Evolutionary conservation across 2,797 vertebrate species (phyloP).

Genomic region (Falco rusticolus): DNA sequence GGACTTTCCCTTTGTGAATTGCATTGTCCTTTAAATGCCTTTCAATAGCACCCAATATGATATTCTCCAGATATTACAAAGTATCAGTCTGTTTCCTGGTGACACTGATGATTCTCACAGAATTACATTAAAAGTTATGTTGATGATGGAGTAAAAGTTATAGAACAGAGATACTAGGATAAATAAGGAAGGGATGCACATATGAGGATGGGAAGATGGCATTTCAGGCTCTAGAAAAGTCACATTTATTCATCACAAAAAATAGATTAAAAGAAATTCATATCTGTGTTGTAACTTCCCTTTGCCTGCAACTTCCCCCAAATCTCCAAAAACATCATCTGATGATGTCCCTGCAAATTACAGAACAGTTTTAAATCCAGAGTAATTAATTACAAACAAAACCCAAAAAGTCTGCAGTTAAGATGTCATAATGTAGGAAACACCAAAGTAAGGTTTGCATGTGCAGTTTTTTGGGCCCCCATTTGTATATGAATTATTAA

Average conservation of each 20-base stretch:
- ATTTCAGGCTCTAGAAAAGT: neutral
- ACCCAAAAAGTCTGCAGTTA: neutral
- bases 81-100: too few species aligned
- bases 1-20: too few species aligned
- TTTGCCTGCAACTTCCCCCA: neutral
- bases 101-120: neutral
- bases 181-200: neutral
- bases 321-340: neutral
- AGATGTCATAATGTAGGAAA: neutral
- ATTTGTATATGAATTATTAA: neutral
- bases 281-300: neutral
- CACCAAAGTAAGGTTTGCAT: neutral
- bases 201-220: neutral
- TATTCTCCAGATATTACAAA: too few species aligned
- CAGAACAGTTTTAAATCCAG: neutral
- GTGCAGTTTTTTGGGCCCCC: neutral
- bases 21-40: too few species aligned
- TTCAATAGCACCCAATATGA: too few species aligned
- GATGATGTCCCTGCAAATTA: neutral
- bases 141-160: neutral
- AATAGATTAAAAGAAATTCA: neutral
- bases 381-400: neutral
- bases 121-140: neutral
- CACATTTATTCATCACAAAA: neutral
- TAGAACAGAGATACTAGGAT: neutral